Conservation (phyloP, 2,888 invertebrate species). For the Brenthis hecate region DNA sequence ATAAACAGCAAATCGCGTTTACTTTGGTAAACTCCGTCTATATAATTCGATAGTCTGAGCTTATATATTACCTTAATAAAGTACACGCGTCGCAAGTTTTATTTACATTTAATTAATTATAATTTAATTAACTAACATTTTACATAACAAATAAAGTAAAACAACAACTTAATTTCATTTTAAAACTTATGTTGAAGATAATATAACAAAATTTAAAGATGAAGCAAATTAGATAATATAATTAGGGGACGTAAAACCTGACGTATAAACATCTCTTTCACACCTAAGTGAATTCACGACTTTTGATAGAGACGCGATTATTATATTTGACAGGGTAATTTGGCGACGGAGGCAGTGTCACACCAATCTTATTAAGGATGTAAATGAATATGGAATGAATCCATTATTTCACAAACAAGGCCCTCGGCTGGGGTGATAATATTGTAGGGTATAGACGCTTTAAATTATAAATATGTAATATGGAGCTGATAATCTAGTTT, state of each 20-base stretch:
- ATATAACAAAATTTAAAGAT: constrained; percentile 69
- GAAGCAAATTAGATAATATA: constrained; percentile 73
- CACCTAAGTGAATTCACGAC: constrained; percentile 48
- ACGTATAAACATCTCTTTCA: constrained; percentile 50
- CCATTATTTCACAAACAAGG: constrained; percentile 80
- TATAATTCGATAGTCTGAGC: too few relatives aligned
- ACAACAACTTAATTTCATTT: constrained; percentile 46
- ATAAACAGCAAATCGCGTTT: too few relatives aligned
- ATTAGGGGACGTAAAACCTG: constrained; percentile 49
- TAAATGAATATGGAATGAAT: constrained; percentile 82
- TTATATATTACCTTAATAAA: too few relatives aligned
- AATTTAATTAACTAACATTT: constrained; percentile 7
- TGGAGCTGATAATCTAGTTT: constrained; percentile 49
- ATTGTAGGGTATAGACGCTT: constrained; percentile 60
- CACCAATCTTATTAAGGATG: constrained; percentile 77
- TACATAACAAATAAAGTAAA: not conserved
- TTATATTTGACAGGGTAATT: constrained; percentile 78
- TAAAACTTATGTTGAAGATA: constrained; percentile 48
- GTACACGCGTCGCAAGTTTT: too few relatives aligned
- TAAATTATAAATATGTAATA: constrained; percentile 46
- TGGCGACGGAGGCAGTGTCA: constrained; percentile 65
- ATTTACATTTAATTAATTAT: too few relatives aligned
- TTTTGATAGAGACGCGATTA: constrained; percentile 58
- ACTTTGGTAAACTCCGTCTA: too few relatives aligned
- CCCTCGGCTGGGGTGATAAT: constrained; percentile 62